Base-by-base conservation (phyloP, 2,113 vertebrate genomes). In the Setophaga coronata region DNA sequence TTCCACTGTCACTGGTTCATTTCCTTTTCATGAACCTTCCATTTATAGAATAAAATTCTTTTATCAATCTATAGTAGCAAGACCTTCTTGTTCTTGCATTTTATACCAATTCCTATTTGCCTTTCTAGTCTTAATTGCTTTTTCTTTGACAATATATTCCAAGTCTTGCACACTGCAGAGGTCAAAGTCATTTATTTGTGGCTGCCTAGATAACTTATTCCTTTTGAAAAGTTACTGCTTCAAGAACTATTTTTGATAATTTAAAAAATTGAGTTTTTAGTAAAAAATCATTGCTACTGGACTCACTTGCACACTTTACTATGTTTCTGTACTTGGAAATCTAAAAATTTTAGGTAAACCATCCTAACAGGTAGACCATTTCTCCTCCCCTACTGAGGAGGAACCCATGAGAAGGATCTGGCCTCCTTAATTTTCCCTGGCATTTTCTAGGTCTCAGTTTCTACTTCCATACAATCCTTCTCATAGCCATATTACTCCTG, bases 11-110 rank as follows among this genome's bases (percentile, higher is more conserved):
- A 31, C 53, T 54, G 18, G 7, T 33, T 54, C 53, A 78, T 86
- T 94, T 94, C 42, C n/a, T 92, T 89, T 81, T 91, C 43, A 74
- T 21, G 56, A 94, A 71, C 7, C 15, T 79, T 96, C 80, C 21
- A 26, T 80, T 82, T 94, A 61, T 40, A 85, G 45, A 76, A 60
- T 31, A 82, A 95, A 87, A 76, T 18, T 57, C 29, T 72, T 84
- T 90, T 80, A 78, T 92, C 47, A 38, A 28, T 82, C 36, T 36
- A 53, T 51, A 36, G 29, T 80, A 88, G 53, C 8, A 95, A 90
- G 45, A 73, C 40, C 19, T 51, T 89, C 43, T 74, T 89, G 33
- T 74, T 94, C 73, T 74, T 74, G 51, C 24, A 67, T 83, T 92
- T 87, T 72, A 51, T 67, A 64, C 29, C 43, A 67, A 84, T 90